These are phyloP conservation scores for Ceyx margarethae DNA, from an alignment of 2,113 vertebrate genomes.

Conservation along the genomic window DNA sequence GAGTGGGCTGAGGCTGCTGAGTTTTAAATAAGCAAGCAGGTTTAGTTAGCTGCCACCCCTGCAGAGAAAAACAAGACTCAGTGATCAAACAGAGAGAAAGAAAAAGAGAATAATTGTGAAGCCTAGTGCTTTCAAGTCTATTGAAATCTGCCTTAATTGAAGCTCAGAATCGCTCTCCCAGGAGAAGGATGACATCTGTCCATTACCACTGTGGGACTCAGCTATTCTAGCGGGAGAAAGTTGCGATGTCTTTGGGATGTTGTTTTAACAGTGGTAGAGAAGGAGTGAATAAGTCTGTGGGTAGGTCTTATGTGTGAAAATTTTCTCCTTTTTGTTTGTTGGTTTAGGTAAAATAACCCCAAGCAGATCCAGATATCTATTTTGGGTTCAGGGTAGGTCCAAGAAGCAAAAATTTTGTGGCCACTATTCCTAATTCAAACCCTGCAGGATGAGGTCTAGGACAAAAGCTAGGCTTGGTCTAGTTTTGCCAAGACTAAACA, in stretches of 20 bases:
- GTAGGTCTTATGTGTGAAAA: fast-evolving
- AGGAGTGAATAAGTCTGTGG: neutral
- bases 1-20: slow-evolving; percentile 19
- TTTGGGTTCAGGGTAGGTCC: neutral
- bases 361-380: neutral
- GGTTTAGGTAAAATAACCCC: neutral
- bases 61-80: neutral
- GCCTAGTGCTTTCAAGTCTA: neutral
- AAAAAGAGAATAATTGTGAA: neutral
- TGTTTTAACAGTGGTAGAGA: neutral
- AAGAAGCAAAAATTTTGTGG: neutral
- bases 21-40: slow-evolving; percentile 49
- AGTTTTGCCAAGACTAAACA: neutral
- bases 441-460: neutral
- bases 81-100: neutral
- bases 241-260: neutral
- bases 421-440: neutral
- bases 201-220: neutral
- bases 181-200: neutral
- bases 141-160: neutral
- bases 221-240: neutral
- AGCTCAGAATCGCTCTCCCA: neutral
- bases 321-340: neutral
- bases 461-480: neutral
- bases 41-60: neutral